Conservation (phyloP, 2,113 vertebrate genomes). For the Prochilodus magdalenae region DNA sequence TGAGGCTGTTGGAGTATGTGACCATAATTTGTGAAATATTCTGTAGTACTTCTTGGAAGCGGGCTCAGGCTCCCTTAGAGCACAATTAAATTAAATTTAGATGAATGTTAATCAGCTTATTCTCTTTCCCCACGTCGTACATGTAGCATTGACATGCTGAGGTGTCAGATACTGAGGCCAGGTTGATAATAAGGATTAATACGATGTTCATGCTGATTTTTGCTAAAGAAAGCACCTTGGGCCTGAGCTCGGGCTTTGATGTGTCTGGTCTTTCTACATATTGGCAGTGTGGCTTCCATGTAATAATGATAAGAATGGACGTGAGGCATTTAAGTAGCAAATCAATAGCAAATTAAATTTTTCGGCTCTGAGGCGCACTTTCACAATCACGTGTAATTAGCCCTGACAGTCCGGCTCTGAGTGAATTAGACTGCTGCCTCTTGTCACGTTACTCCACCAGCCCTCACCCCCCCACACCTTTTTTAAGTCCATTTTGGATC, state of each 20-base stretch:
- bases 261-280: slow-evolving; percentile 66
- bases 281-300: slow-evolving; percentile 73
- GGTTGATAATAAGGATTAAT: slow-evolving; percentile 56
- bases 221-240: slow-evolving; percentile 56
- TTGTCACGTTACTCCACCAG: slow-evolving; percentile 65
- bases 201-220: slow-evolving; percentile 55
- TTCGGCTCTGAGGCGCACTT: slow-evolving; percentile 79
- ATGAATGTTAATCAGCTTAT: slow-evolving; percentile 54
- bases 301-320: slow-evolving; percentile 78
- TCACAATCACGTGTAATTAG: slow-evolving; percentile 80
- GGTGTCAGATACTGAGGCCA: slow-evolving; percentile 44
- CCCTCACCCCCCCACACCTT: not conserved
- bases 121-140: slow-evolving; percentile 36
- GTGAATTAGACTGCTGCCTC: slow-evolving; percentile 65
- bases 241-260: slow-evolving; percentile 66
- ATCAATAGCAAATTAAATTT: slow-evolving; percentile 85
- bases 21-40: slow-evolving; percentile 17
- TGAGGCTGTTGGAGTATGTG: not conserved
- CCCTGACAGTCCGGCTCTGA: slow-evolving; percentile 73
- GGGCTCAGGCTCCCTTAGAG: slow-evolving; percentile 7
- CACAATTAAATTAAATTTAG: slow-evolving; percentile 43
- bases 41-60: slow-evolving; percentile 13
- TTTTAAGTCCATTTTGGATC: slow-evolving; percentile 57
- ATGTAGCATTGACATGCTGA: slow-evolving; percentile 38
- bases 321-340: slow-evolving; percentile 78